Conservation (phyloP, 2,797 vertebrate species). For the Phyllotis vaccarum region DNA sequence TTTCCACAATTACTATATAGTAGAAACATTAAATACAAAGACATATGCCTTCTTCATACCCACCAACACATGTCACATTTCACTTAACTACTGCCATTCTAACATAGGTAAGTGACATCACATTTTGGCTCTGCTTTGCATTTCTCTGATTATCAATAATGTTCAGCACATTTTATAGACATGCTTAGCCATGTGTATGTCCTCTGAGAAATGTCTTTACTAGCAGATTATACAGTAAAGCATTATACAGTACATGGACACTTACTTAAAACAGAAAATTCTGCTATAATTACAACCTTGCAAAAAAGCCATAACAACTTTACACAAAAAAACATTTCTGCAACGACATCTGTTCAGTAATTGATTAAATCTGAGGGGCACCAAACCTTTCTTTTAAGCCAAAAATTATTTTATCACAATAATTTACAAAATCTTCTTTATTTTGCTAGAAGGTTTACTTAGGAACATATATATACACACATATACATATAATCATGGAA, state of each 20-base stretch:
- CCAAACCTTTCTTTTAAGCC: background rate
- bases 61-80: background rate
- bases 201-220: background rate
- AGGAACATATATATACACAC: background rate
- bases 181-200: no score
- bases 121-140: background rate
- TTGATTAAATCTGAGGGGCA: background rate
- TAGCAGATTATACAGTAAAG: background rate
- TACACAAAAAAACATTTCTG: background rate
- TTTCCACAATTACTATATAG: background rate
- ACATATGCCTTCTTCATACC: background rate
- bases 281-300: background rate
- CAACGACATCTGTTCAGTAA: background rate
- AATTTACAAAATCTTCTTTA: background rate
- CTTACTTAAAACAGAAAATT: background rate
- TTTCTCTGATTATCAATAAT: background rate
- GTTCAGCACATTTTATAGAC: background rate
- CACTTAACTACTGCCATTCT: background rate
- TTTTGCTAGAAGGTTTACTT: background rate
- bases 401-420: background rate
- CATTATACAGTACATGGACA: background rate
- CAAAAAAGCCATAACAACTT: background rate
- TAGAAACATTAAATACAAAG: background rate
- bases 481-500: background rate
- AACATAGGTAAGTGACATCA: background rate